Base-by-base conservation (phyloP, 1,140 invertebrate species). In the Sycophila sp. region DNA sequence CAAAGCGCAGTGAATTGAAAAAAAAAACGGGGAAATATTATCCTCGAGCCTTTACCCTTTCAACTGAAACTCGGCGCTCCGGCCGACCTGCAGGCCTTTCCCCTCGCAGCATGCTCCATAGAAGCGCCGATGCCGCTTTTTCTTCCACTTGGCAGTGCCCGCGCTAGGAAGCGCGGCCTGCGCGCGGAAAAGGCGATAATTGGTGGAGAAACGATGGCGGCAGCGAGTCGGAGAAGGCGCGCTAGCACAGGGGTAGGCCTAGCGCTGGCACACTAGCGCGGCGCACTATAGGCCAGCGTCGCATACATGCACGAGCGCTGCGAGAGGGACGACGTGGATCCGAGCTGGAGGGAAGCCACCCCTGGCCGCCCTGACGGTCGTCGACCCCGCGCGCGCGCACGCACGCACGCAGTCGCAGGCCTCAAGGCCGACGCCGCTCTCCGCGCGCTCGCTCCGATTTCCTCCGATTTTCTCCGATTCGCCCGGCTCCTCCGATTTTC, bases 281-380 rank as follows among this genome's bases (percentile, higher is more conserved):
- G n/a, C n/a, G n/a, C n/a, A n/a, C 34, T 47, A 58, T 13, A 58
- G 17, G 17, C 34, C 32, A 38, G 34, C 55, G 34, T 38, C 19
- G 7, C 38, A 36, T 24, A 36, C n/a, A 22, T 0, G 55, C 34
- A 17, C 17, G 22, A 13, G 19, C 30, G 36, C 59, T n/a, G 65
- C 53, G 8, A 40, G 40, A 26, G 47, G 53, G 49, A n/a, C 22
- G 38, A 49, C 30, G 28, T 51, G 51, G 28, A 34, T 38, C 40
- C 30, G 36, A 11, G 62, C 47, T 22, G 38, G 51, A 56, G 62
- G 62, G 49, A 72, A 69, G 66, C 66, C 70, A 75, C 60, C 70
- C 73, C 60, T 68, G 60, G 60, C 15, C 42, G 59, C 40, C 56
- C 45, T 34, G 55, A 58, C 56, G 65, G 72, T 71, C 72, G 64